phyloP scores from a whole-genome alignment of 37 sponge, comb jelly and placozoan species.

The Sycon ciliatum region DNA sequence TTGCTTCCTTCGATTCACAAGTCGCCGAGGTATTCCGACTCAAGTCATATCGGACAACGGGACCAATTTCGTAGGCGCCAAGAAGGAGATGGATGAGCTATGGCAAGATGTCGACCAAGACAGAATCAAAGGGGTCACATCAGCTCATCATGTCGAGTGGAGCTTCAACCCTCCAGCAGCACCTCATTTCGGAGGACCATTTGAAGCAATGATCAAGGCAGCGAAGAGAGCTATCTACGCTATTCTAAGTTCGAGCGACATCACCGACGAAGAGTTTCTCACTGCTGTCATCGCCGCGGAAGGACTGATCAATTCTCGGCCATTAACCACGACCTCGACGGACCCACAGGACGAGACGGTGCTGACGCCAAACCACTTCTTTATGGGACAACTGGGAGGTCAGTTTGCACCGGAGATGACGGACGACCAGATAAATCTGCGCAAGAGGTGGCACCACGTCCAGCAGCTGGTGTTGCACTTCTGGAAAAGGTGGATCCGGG shows the following conservation, averaged over 20 bases:
- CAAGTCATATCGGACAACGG: not conserved
- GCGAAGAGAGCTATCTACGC: too few species aligned
- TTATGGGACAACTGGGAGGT: constrained; percentile 1
- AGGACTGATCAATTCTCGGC: too few species aligned
- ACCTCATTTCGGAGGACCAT: constrained; percentile 14
- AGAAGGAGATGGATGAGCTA: not conserved
- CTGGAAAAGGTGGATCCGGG: constrained; percentile 21
- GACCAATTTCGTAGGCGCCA: not conserved
- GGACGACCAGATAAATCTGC: too few species aligned
- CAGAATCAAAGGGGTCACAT: not conserved
- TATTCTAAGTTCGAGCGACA: too few species aligned
- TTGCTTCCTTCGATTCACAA: not conserved
- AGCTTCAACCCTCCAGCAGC: too few species aligned
- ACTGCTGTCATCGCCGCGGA: too few species aligned
- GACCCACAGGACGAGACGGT: not conserved
- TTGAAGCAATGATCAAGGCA: constrained; percentile 13
- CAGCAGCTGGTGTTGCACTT: constrained; percentile 25
- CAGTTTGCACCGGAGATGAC: too few species aligned
- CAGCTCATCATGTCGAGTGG: not conserved
- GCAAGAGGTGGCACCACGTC: constrained; percentile 17
- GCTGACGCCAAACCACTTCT: not conserved
- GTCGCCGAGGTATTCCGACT: not conserved
- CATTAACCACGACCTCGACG: too few species aligned
- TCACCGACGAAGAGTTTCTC: too few species aligned
- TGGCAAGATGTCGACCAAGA: not conserved